Evolutionary conservation across 53 echinoderm and acorn worm genomes (phyloP).

Genomic region (Crossaster papposus): DNA sequence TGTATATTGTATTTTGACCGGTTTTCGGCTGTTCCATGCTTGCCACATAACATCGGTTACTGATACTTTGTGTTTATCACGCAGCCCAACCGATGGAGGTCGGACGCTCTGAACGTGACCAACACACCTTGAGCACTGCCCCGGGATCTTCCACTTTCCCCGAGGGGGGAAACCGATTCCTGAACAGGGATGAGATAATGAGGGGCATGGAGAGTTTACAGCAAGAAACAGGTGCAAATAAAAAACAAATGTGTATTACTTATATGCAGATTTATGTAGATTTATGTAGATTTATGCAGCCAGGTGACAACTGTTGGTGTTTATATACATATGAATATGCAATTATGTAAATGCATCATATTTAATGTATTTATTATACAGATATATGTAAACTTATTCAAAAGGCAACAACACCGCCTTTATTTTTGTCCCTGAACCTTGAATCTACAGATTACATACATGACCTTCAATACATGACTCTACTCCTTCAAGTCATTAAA

Average conservation of each 20-base stretch:
- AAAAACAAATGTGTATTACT: background rate
- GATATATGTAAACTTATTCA: no score
- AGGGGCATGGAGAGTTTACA: constrained; percentile 60
- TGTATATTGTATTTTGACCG: no score
- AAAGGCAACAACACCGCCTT: no score
- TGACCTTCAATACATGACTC: no score
- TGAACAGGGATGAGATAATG: constrained; percentile 55
- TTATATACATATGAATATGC: no score
- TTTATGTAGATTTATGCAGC: constrained; percentile 21
- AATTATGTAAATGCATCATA: no score
- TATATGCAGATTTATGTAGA: background rate
- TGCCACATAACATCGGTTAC: background rate
- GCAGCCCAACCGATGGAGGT: constrained; percentile 59
- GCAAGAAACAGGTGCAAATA: constrained; percentile 48
- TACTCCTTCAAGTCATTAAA: background rate
- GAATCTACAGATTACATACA: no score
- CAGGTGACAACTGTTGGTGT: constrained; percentile 21
- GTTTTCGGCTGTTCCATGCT: no score
- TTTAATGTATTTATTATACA: no score
- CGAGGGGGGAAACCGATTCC: constrained; percentile 16
- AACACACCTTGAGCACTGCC: constrained; percentile 19
- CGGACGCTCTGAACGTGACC: constrained; percentile 14
- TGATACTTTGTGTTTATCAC: background rate
- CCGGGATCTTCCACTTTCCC: constrained; percentile 51
- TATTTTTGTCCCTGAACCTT: no score